Evolutionary conservation across 64 coral and sea anemone species (phyloP).

Genomic region (Montipora foliosa): DNA sequence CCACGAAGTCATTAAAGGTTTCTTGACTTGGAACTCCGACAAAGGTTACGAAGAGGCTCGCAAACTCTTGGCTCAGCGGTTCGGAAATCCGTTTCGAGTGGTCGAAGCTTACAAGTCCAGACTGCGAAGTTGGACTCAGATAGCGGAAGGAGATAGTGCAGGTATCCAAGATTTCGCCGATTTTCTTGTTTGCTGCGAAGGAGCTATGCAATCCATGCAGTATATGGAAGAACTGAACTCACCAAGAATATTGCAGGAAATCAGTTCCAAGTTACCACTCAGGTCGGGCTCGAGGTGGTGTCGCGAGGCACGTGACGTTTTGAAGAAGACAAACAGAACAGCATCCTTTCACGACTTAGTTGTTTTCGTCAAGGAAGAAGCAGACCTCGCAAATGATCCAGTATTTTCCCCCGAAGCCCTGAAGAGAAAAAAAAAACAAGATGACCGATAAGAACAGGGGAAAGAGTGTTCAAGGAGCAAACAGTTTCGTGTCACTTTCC

Average conservation of each 20-base stretch:
- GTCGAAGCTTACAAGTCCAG: constrained; percentile 28
- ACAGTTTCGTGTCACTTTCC: too few relatives aligned
- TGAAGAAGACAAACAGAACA: background rate
- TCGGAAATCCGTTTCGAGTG: constrained; percentile 41
- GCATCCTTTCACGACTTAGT: background rate
- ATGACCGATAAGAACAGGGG: too few relatives aligned
- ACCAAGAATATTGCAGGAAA: background rate
- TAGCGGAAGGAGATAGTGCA: background rate
- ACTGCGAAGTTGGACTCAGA: background rate
- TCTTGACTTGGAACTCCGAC: background rate
- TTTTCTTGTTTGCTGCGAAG: constrained; percentile 34
- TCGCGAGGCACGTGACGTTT: background rate
- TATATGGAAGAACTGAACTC: too few relatives aligned
- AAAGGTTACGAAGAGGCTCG: constrained; percentile 44
- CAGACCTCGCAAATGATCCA: too few relatives aligned
- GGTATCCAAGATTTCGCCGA: constrained; percentile 40
- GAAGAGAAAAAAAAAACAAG: too few relatives aligned
- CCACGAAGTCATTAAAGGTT: too few relatives aligned
- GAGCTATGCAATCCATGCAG: constrained; percentile 15
- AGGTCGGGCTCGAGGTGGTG: constrained; percentile 43
- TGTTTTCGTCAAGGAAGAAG: too few relatives aligned
- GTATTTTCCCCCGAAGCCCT: too few relatives aligned
- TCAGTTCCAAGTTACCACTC: constrained; percentile 6
- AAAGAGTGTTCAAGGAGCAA: too few relatives aligned
- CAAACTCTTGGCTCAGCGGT: constrained; percentile 36